These are phyloP conservation scores for Bufo gargarizans DNA, from an alignment of 2,113 vertebrate species.

Conservation along the genomic window DNA sequence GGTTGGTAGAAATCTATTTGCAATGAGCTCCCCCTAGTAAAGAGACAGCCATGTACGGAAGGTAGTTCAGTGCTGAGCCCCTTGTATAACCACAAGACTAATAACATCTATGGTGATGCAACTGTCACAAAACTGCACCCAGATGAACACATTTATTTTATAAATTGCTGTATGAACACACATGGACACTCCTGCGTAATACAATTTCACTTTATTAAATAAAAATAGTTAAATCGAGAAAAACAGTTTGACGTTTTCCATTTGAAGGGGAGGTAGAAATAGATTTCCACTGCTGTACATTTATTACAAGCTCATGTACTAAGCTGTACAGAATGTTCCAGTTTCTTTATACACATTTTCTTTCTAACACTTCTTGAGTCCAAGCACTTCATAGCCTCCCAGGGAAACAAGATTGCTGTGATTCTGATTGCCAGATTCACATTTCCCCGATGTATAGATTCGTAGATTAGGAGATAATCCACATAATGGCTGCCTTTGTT, in stretches of 20 bases:
- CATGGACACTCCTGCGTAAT: background rate
- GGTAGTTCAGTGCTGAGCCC: too few relatives aligned
- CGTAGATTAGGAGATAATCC: background rate
- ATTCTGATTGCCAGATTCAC: background rate
- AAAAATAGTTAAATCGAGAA: slow-evolving; percentile 15
- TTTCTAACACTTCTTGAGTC: background rate
- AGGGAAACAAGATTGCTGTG: background rate
- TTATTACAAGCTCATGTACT: background rate
- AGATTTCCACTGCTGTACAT: background rate
- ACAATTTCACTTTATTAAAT: slow-evolving; percentile 18
- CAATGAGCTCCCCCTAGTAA: too few relatives aligned
- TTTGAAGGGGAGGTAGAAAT: background rate
- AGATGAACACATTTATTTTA: too few relatives aligned
- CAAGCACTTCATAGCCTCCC: background rate
- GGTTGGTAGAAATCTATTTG: too few relatives aligned
- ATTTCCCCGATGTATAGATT: background rate
- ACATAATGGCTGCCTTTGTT: background rate
- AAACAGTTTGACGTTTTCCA: background rate
- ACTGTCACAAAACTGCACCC: too few relatives aligned
- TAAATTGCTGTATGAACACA: background rate
- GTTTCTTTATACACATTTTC: background rate
- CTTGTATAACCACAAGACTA: too few relatives aligned
- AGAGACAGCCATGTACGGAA: too few relatives aligned
- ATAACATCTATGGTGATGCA: too few relatives aligned
- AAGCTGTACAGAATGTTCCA: background rate